Base-by-base conservation (phyloP, 2,113 vertebrate genomes). In the Pteropus alecto region DNA sequence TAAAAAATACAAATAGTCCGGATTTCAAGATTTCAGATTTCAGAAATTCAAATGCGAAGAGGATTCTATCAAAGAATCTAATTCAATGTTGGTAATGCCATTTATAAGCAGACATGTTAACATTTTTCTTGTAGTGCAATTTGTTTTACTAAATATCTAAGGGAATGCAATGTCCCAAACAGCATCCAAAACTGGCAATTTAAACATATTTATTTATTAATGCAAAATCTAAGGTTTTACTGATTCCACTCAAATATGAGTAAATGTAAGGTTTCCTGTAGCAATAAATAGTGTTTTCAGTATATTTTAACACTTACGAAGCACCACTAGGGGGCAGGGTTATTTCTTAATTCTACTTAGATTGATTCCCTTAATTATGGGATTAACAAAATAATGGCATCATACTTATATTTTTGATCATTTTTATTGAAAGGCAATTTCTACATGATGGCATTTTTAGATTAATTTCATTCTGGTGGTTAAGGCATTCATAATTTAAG, bases 321-420 rank as follows among this genome's bases (percentile, higher is more conserved):
- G 12, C n/a, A 97, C 96, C 97, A 97, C 96, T 97, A 96, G 97
- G 95, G 96, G 97, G 96, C 90, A 95, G 92, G 24, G 2, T 90
- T 92, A 93, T 92, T 97, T 97, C 65, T 97, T 43, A 94, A 51
- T 97, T 94, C 87, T 86, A 68, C 38, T n/a, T 96, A 84, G 84
- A 93, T 65, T 76, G 48, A 84, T 95, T 56, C 18, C 63, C 15
- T 61, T 97, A 94, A 70, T 71, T 91, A n/a, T 61, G 38, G 87
- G 15, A 86, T 74, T 68, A 84, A 68, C 30, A 79, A 90, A 94
- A 89, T 48, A 78, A 67, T 48, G n/a, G 5, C 21, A 84, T 71
- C n/a, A 70, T 60, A 28, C 43, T 91, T 85, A 56, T 1, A 95
- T 51, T 73, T 88, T 76, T 89, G 26, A 26, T 30, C 83, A 65